These are phyloP conservation scores for Spodoptera exigua DNA, from an alignment of 2,888 invertebrate genomes.

Conservation along the genomic window DNA sequence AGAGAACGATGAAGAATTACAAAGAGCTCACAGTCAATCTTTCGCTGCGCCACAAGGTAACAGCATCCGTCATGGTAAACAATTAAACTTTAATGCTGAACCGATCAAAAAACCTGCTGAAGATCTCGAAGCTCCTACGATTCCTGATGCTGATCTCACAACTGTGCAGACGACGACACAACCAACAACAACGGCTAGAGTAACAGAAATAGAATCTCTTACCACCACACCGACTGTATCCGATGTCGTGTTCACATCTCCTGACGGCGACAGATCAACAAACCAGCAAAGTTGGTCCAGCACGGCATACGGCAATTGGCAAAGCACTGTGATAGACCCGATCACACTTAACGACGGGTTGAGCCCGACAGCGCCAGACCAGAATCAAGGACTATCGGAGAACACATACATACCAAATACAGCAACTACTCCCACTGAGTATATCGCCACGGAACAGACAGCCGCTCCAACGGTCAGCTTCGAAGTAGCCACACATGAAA, in stretches of 20 bases:
- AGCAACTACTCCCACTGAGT: slow-evolving; percentile 70
- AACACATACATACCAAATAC: slow-evolving; percentile 70
- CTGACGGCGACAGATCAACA: slow-evolving; percentile 81
- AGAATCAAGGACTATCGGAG: slow-evolving; percentile 69
- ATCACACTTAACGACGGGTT: slow-evolving; percentile 92
- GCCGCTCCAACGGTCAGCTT: slow-evolving; percentile 72
- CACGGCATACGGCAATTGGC: slow-evolving; percentile 87
- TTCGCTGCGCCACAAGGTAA: slow-evolving; percentile 90
- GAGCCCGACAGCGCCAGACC: slow-evolving; percentile 76
- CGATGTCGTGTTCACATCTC: slow-evolving; percentile 78
- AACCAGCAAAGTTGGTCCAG: slow-evolving; percentile 83
- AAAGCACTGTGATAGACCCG: slow-evolving; percentile 92
- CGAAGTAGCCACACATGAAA: slow-evolving; percentile 70
- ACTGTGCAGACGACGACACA: slow-evolving; percentile 73
- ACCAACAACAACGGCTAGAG: slow-evolving; percentile 68
- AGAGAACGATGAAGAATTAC: slow-evolving; percentile 91
- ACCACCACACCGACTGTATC: slow-evolving; percentile 69
- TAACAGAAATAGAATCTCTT: slow-evolving; percentile 70
- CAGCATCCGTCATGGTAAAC: slow-evolving; percentile 81
- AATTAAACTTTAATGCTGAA: slow-evolving; percentile 70
- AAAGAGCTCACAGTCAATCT: slow-evolving; percentile 92
- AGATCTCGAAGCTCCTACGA: slow-evolving; percentile 82
- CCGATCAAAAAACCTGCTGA: slow-evolving; percentile 78
- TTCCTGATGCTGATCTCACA: slow-evolving; percentile 71
- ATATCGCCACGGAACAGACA: slow-evolving; percentile 74